Evolutionary conservation across 2,888 invertebrate genomes (phyloP).

Genomic region (Drosophila kuntzei): DNA sequence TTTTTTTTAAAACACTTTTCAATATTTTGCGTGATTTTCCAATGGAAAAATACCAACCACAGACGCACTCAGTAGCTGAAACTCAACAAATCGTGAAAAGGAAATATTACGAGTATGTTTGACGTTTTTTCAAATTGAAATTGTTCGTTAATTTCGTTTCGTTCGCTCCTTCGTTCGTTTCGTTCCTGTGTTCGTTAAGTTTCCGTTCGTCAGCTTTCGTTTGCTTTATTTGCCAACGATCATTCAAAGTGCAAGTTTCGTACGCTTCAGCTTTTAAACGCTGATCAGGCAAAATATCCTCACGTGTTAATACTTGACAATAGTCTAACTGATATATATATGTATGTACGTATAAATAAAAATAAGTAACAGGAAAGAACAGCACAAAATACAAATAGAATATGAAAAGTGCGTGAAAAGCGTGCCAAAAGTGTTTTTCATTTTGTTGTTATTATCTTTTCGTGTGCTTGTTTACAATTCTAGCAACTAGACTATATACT

Average conservation of each 20-base stretch:
- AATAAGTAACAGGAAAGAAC: neutral
- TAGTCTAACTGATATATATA: slow-evolving; percentile 3
- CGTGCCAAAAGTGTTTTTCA: slow-evolving; percentile 15
- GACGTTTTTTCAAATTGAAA: neutral
- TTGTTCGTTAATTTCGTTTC: slow-evolving; percentile 1
- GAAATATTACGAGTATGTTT: slow-evolving; percentile 12
- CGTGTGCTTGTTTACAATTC: slow-evolving; percentile 29
- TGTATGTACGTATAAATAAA: neutral
- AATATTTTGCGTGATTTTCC: slow-evolving; percentile 22
- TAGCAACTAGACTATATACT: neutral
- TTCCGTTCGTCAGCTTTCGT: neutral
- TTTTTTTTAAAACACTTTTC: neutral
- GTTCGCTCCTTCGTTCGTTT: slow-evolving; percentile 16
- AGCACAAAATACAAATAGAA: neutral
- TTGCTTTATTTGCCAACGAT: slow-evolving; percentile 17
- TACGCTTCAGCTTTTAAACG: slow-evolving; percentile 7
- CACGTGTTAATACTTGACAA: slow-evolving; percentile 31
- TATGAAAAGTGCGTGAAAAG: slow-evolving; percentile 12
- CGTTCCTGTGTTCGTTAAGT: slow-evolving; percentile 8
- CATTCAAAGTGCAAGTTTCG: slow-evolving; percentile 30
- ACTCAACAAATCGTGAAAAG: slow-evolving; percentile 3
- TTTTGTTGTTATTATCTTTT: slow-evolving; percentile 6
- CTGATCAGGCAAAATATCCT: slow-evolving; percentile 20
- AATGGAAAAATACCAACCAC: slow-evolving; percentile 44
- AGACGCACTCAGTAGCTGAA: slow-evolving; percentile 15